Conservation (phyloP, 2,113 vertebrate species). For the Cnemophilus loriae region DNA sequence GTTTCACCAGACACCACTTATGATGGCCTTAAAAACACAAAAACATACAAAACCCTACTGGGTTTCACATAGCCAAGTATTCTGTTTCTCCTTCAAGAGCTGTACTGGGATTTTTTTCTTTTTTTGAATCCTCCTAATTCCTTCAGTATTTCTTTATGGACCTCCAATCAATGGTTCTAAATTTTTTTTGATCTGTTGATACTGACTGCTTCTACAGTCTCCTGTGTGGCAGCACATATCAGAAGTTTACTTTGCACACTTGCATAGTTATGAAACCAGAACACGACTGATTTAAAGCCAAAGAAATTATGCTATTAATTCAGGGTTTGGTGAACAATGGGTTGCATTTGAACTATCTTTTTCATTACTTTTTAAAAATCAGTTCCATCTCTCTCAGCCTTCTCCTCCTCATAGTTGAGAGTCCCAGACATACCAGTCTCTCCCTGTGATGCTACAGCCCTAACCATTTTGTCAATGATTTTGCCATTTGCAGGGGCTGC, state of each 20-base stretch:
- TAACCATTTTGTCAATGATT: not conserved
- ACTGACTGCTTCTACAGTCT: not conserved
- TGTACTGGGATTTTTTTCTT: not conserved
- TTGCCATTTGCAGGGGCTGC: not conserved
- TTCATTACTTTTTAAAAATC: not conserved
- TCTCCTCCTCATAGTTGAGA: not conserved
- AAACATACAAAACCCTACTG: not conserved
- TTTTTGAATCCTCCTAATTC: not conserved
- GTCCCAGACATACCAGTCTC: not conserved
- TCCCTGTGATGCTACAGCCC: not conserved
- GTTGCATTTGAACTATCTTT: not conserved
- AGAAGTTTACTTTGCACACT: not conserved
- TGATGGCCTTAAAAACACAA: not conserved
- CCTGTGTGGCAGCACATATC: not conserved
- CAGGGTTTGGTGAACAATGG: not conserved
- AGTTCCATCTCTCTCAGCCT: not conserved
- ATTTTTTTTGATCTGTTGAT: not conserved
- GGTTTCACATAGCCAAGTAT: not conserved
- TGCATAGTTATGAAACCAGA: not conserved
- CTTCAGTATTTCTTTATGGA: not conserved
- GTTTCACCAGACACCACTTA: not conserved
- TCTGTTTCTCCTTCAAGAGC: not conserved
- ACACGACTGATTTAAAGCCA: not conserved
- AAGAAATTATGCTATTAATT: not conserved
- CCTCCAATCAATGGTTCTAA: not conserved